A percentile compares a stretch with the other conserved stretches of the same genome.
These are phyloP conservation scores for Campoplex capitator DNA, from an alignment of 2,888 invertebrate genomes.

Conservation along the genomic window DNA sequence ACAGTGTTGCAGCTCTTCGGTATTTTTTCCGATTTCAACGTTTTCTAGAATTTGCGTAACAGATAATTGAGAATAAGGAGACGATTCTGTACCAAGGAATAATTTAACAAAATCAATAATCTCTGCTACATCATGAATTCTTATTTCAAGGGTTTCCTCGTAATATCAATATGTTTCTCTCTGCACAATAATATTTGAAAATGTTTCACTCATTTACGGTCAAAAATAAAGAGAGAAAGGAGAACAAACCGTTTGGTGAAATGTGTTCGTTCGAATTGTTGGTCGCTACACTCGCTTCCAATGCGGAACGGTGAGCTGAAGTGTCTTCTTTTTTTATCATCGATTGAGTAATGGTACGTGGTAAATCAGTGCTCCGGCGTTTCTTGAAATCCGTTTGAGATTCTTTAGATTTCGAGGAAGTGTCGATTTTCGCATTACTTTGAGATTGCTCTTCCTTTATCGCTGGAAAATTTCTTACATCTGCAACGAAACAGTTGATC, in stretches of 20 bases:
- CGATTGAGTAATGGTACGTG: constrained; percentile 27
- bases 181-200: neutral
- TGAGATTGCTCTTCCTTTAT: constrained; percentile 14
- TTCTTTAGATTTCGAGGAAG: constrained; percentile 43
- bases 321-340: constrained; percentile 63
- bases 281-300: constrained; percentile 59
- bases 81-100: neutral
- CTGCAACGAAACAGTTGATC: constrained; percentile 7
- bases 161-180: neutral
- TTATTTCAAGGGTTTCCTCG: neutral
- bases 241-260: constrained; percentile 36
- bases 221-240: neutral
- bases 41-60: constrained; percentile 62
- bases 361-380: constrained; percentile 33
- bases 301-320: constrained; percentile 63
- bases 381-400: constrained; percentile 42
- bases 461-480: constrained; percentile 40
- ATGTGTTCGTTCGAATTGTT: constrained; percentile 47
- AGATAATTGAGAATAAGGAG: neutral
- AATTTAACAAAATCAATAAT: neutral
- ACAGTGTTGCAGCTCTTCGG: constrained; percentile 80
- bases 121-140: neutral
- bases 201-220: neutral
- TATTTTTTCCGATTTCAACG: constrained; percentile 76
- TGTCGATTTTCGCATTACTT: constrained; percentile 24